A percentile compares a stretch with the other conserved stretches of the same genome.
These are phyloP conservation scores for Diceros bicornis DNA, from an alignment of 2,797 vertebrate species.

Conservation along the genomic window DNA sequence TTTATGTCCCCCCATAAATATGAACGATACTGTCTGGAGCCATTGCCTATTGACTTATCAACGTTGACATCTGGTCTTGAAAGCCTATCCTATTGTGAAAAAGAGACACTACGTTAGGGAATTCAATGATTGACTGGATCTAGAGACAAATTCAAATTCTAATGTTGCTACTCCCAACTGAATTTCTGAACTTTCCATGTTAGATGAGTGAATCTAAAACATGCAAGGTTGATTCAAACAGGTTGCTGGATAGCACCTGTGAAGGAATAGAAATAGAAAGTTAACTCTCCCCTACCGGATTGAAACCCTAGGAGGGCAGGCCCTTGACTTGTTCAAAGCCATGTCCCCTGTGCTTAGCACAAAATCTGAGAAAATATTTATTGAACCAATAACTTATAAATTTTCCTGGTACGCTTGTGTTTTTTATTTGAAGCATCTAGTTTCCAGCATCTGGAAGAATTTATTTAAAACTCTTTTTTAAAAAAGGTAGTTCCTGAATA, in stretches of 20 bases:
- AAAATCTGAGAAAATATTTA: neutral
- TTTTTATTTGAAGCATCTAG: slow-evolving; percentile 16
- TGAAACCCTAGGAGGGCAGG: neutral
- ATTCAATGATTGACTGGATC: slow-evolving; percentile 79
- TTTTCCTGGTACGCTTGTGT: neutral
- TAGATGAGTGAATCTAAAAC: neutral
- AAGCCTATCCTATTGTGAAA: neutral
- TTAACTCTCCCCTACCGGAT: neutral
- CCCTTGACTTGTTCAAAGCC: neutral
- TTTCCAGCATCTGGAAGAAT: neutral
- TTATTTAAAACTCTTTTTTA: neutral
- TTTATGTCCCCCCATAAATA: neutral
- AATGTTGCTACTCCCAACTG: slow-evolving; percentile 70
- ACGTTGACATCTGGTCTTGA: neutral
- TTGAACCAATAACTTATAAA: neutral
- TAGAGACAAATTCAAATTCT: slow-evolving; percentile 82
- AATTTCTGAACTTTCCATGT: slow-evolving; percentile 78
- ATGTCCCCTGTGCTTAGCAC: neutral
- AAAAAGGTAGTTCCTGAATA: neutral
- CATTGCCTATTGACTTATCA: neutral
- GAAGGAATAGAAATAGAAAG: neutral
- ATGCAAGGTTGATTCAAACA: neutral
- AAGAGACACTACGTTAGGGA: neutral
- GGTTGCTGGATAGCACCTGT: neutral
- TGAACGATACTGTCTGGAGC: slow-evolving; percentile 1